Conservation (phyloP, 1,140 invertebrate species). For the Thrips palmi region DNA sequence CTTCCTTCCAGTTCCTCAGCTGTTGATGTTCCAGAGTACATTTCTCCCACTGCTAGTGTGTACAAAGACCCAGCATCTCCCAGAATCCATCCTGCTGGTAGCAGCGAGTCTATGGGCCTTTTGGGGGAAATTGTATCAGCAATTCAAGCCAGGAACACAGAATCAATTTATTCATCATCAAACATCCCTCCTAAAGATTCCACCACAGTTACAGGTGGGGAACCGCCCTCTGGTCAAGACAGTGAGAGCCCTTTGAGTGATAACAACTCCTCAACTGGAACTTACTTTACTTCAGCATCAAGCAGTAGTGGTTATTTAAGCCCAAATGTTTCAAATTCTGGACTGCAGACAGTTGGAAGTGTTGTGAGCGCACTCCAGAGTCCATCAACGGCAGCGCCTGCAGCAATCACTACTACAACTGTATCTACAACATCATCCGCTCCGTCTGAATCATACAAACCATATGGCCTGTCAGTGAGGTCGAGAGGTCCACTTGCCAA, state of each 20-base stretch:
- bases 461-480: not conserved
- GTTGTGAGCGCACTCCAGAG: constrained; percentile 35
- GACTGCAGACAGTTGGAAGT: constrained; percentile 36
- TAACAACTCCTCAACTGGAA: constrained; percentile 20
- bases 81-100: constrained; percentile 22
- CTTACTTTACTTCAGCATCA: constrained; percentile 29
- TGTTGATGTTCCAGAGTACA: constrained; percentile 25
- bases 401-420: constrained; percentile 21
- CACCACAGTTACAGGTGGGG: constrained; percentile 20
- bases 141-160: constrained; percentile 64
- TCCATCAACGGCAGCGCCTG: constrained; percentile 9
- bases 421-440: constrained; percentile 38
- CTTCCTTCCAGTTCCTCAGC: constrained; percentile 1
- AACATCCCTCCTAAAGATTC: constrained; percentile 27
- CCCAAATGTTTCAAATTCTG: constrained; percentile 17
- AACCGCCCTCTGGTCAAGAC: constrained; percentile 20
- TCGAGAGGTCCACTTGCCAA: constrained; percentile 8
- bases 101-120: constrained; percentile 43
- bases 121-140: constrained; percentile 70
- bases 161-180: constrained; percentile 67
- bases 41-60: constrained; percentile 21
- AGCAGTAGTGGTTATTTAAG: constrained; percentile 9
- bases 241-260: constrained; percentile 16
- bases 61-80: constrained; percentile 10
- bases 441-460: constrained; percentile 23